These are phyloP conservation scores for Malaclemys terrapin DNA, from an alignment of 2,113 vertebrate genomes.

Conservation along the genomic window DNA sequence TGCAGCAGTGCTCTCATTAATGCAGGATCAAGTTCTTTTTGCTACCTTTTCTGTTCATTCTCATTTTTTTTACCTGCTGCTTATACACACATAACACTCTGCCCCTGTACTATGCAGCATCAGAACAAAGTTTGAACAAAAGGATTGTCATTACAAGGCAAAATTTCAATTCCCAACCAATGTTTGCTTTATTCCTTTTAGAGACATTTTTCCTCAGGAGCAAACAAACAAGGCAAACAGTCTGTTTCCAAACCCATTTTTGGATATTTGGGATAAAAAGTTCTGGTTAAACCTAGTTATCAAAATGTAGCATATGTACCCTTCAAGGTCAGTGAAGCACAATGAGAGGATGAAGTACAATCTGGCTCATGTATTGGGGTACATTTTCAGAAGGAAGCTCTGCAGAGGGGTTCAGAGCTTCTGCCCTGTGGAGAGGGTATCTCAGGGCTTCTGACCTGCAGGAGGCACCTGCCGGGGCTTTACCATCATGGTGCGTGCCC, in stretches of 20 bases:
- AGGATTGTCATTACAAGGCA: background rate
- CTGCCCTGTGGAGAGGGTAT: too few species aligned
- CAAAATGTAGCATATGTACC: background rate
- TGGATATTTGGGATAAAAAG: background rate
- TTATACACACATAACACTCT: background rate
- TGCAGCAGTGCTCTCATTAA: background rate
- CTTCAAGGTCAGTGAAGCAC: background rate
- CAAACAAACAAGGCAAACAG: background rate
- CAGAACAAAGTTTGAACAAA: background rate
- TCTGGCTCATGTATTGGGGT: background rate
- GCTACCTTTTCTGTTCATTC: background rate
- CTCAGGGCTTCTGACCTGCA: too few species aligned
- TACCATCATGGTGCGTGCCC: too few species aligned
- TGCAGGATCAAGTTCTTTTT: background rate
- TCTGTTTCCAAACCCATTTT: background rate
- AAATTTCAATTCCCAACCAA: background rate
- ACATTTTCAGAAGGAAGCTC: background rate
- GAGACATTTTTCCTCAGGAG: background rate
- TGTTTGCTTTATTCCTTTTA: background rate
- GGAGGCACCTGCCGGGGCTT: too few species aligned
- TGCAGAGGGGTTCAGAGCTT: too few species aligned
- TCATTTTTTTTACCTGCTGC: background rate
- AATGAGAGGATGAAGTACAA: background rate
- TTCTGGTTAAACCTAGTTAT: background rate
- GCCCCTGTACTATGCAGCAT: background rate